Base-by-base conservation (phyloP, 1,140 invertebrate species). In the Calliopsis andreniformis region DNA sequence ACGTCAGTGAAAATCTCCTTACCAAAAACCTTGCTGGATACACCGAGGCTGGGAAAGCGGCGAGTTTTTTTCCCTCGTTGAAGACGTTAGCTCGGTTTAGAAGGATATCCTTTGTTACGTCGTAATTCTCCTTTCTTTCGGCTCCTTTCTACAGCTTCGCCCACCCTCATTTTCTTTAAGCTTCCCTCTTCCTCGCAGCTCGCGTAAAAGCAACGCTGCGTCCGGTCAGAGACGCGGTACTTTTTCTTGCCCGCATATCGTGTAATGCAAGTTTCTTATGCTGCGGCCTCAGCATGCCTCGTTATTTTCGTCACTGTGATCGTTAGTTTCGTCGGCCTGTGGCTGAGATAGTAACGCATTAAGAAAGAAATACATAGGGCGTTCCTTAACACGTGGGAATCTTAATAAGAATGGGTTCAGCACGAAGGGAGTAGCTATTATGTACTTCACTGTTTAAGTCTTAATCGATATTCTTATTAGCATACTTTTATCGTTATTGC, bases 51-150 rank as follows among this genome's bases (percentile, higher is more conserved):
- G 16, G 25, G 16, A 30, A 30, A 55, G 3, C n/a, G 32, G n/a
- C 62, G 51, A 45, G 23, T 53, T 75, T 63, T 63, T 67, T 49
- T 10, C 30, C 3, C 45, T 20, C n/a, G 42, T 7, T 12, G 53
- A 28, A 39, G 20, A 62, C 45, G 53, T 64, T 64, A 53, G 49
- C 5, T 39, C 47, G 10, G 7, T 35, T 64, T 32, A 25, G 28
- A 32, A n/a, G 61, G 68, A 76, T 80, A 80, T 25, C 47, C 62
- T 81, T 76, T 82, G 72, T 77, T 81, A 47, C 69, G n/a, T 66
- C 47, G 67, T 80, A 75, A 77, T 81, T 76, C 43, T 42, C 61
- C 66, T 71, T 78, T 67, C 71, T 56, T 51, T 53, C 4, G 12
- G 43, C 14, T 18, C 30, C 55, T 20, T 25, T 45, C 20, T 56